Conservation (phyloP, 2,113 vertebrate genomes). For the Hystrix cristata region DNA sequence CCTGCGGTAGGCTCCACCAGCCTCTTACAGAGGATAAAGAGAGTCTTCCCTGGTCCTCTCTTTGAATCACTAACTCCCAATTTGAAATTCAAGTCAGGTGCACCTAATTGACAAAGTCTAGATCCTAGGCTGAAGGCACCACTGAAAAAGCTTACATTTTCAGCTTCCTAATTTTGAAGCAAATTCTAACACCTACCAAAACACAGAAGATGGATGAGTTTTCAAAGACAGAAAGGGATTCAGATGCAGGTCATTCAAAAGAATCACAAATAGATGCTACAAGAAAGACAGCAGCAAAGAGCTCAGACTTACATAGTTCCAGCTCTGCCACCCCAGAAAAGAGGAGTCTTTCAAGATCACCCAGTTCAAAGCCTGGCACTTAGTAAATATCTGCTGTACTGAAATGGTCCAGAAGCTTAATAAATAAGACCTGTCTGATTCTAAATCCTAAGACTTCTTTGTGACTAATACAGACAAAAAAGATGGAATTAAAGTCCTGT, state of each 20-base stretch:
- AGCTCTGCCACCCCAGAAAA: neutral
- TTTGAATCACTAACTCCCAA: neutral
- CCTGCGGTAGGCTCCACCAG: neutral
- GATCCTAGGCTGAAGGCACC: neutral
- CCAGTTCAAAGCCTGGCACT: neutral
- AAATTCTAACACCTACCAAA: neutral
- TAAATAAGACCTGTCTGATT: neutral
- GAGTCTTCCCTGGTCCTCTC: neutral
- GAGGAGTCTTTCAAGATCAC: neutral
- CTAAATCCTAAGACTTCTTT: slow-evolving; percentile 30
- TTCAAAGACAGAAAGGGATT: neutral
- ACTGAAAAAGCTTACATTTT: neutral
- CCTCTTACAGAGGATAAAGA: neutral
- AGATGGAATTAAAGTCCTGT: slow-evolving; percentile 22
- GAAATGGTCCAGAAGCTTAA: slow-evolving; percentile 37
- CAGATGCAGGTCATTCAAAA: neutral
- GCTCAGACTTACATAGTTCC: neutral
- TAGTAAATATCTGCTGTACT: neutral
- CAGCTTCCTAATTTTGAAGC: neutral
- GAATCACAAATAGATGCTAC: neutral
- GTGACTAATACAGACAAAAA: neutral
- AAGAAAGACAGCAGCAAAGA: neutral
- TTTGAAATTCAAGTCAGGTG: neutral
- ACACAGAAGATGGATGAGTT: neutral
- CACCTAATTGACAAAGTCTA: neutral